These are phyloP conservation scores for Pachyramphus minor DNA, from an alignment of 2,113 vertebrate genomes.

Conservation along the genomic window DNA sequence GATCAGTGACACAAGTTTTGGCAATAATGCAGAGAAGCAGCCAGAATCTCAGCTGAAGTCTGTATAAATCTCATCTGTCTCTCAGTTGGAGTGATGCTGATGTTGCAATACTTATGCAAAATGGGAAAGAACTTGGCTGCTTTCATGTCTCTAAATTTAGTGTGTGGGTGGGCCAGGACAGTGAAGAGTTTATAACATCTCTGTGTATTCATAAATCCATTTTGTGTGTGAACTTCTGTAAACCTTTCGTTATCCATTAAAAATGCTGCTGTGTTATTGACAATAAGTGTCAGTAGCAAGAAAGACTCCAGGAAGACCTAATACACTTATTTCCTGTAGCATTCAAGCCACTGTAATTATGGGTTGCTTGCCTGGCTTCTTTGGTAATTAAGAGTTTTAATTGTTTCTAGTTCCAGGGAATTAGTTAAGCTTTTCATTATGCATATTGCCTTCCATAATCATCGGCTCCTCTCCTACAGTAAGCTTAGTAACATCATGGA, in stretches of 20 bases:
- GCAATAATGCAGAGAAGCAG: constrained; percentile 16
- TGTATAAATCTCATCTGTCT: constrained; percentile 45
- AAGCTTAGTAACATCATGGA: constrained; percentile 68
- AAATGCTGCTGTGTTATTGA: not conserved
- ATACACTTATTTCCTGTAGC: constrained; percentile 33
- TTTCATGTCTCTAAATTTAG: constrained; percentile 21
- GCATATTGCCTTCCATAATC: constrained; percentile 55
- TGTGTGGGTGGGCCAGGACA: not conserved
- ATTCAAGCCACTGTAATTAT: constrained; percentile 58
- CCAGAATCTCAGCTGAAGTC: constrained; percentile 14
- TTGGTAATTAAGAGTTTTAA: constrained; percentile 76
- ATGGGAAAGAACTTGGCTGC: constrained; percentile 13
- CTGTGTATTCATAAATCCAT: constrained; percentile 8
- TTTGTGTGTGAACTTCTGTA: not conserved
- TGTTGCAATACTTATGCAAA: not conserved
- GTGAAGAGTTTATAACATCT: not conserved
- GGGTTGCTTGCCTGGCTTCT: constrained; percentile 66
- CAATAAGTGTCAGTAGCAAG: constrained; percentile 7
- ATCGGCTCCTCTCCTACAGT: not conserved
- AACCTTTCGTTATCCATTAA: not conserved
- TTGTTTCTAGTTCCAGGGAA: constrained; percentile 72
- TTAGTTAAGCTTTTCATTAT: constrained; percentile 68
- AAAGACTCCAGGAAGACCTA: not conserved
- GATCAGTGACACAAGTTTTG: constrained; percentile 25
- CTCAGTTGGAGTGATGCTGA: constrained; percentile 22